Percentiles rank a stretch among this genome's conserved stretches.
These are phyloP conservation scores for Cyprinodon diabolis DNA, from an alignment of 2,797 vertebrate species.

Conservation along the genomic window DNA sequence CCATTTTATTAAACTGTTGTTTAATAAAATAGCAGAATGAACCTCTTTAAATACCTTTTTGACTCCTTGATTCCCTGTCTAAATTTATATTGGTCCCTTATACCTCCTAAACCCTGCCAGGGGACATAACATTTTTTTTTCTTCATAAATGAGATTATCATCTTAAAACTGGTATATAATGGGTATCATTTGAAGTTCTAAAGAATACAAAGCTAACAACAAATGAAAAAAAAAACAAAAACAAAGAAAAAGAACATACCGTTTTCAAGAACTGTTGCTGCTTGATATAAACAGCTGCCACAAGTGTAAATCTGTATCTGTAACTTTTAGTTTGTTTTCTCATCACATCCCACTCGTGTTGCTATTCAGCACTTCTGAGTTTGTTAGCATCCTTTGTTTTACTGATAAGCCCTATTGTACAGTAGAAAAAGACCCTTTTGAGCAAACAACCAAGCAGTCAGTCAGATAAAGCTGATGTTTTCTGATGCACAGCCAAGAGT, in stretches of 20 bases:
- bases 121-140: too few species aligned
- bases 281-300: conserved; percentile 35
- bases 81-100: too few species aligned
- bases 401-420: conserved; percentile 21
- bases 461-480: conserved; percentile 48
- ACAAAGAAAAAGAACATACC: too few species aligned
- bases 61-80: too few species aligned
- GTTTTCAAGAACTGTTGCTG: conserved; percentile 1
- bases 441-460: conserved; percentile 30
- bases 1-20: too few species aligned
- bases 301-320: conserved; percentile 45
- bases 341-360: conserved; percentile 34
- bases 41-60: too few species aligned
- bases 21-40: too few species aligned
- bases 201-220: neutral
- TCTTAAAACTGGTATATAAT: neutral
- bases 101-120: too few species aligned
- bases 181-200: neutral
- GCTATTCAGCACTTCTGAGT: conserved; percentile 44
- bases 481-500: conserved; percentile 40
- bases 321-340: conserved; percentile 18
- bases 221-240: neutral
- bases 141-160: neutral
- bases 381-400: conserved; percentile 37
- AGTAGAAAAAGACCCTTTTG: conserved; percentile 29